Evolutionary conservation across 2,113 vertebrate genomes (phyloP).

Genomic region (Trichechus manatus): DNA sequence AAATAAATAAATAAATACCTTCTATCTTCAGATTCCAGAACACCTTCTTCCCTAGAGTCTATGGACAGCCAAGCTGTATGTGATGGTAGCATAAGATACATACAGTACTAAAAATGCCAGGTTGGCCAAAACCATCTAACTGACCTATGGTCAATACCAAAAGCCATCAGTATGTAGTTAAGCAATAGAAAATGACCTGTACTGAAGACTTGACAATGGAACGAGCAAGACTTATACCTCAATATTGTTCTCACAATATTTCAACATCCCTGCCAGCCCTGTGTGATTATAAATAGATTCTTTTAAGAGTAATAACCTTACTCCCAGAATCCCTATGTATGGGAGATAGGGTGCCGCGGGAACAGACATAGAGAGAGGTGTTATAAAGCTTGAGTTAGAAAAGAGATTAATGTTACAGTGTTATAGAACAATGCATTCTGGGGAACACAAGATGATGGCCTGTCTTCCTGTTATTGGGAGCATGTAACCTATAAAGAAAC

Average conservation of each 20-base stretch:
- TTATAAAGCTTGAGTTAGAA: background rate
- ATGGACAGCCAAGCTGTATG: background rate
- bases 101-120: background rate
- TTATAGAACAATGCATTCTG: slow-evolving; percentile 15
- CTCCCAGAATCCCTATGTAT: slow-evolving; percentile 49
- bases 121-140: background rate
- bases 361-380: slow-evolving; percentile 19
- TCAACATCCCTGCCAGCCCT: slow-evolving; percentile 52
- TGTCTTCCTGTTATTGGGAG: slow-evolving; percentile 31
- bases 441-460: background rate
- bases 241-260: slow-evolving; percentile 54
- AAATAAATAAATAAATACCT: background rate
- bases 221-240: slow-evolving; percentile 56
- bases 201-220: background rate
- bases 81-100: background rate
- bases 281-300: slow-evolving; percentile 50
- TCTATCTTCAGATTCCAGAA: background rate
- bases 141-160: slow-evolving; percentile 19
- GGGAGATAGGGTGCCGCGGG: slow-evolving; percentile 8
- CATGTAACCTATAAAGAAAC: slow-evolving; percentile 53
- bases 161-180: background rate
- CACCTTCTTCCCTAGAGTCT: background rate
- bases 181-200: slow-evolving; percentile 38
- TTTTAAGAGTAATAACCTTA: slow-evolving; percentile 56
- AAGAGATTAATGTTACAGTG: slow-evolving; percentile 17